Base-by-base conservation (phyloP, 2,113 vertebrate genomes). In the Aplodontia rufa region DNA sequence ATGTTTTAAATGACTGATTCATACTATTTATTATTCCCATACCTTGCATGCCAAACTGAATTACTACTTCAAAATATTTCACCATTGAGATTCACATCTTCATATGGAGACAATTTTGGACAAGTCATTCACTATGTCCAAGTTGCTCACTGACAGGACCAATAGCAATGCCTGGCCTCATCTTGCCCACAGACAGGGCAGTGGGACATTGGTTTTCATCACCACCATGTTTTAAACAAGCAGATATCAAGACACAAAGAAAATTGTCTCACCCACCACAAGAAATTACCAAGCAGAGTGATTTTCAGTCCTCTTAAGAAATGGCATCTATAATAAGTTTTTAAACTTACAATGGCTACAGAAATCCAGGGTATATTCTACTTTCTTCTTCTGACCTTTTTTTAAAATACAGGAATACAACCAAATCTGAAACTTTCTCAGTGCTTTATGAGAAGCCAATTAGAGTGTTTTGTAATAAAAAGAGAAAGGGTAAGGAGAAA, bases 371-470 rank as follows among this genome's bases (percentile, higher is more conserved):
- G 51, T 42, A 76, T 17, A 42, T n/a, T 80, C 12, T 6, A 84
- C 32, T 76, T 6, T 81, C 32, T 76, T 83, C 55, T 71, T 58
- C 42, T 92, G n/a, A 88, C 8, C 32, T 84, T 74, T 94, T 92
- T 95, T 90, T 47, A 85, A 95, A 96, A 91, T 47, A 45, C 11
- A 64, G 6, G 55, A 71, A 42, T 71, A 58, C 32, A 86, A 75
- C 22, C 88, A 20, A 74, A 83, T 47, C 19, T 6, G 8, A 81
- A 90, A 68, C 7, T 35, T 42, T 81, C 13, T 64, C 19, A 79
- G 35, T 19, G 16, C 19, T 93, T 84, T 86, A 13, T 6, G 11
- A 68, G 62, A 78, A 72, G 35, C 8, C 62, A n/a, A 89, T 82
- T 87, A 74, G 2, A 88, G 11, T 11, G 60, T 53, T 68, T 95